Percentiles rank a stretch among this genome's conserved stretches.
phyloP scores from a whole-genome alignment of 2,113 vertebrate genomes.

The Sigmodon hispidus region DNA sequence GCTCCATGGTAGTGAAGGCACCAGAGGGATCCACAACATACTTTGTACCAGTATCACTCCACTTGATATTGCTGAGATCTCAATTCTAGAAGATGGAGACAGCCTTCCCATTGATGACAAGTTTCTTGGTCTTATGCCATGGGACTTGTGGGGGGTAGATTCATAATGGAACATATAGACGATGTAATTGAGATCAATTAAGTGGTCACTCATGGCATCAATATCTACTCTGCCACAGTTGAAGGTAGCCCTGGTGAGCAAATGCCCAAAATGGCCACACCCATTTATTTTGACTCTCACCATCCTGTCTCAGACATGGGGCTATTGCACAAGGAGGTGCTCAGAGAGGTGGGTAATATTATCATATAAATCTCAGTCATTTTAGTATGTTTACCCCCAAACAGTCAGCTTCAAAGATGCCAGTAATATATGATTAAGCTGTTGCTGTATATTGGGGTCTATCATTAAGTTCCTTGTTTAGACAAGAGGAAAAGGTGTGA shows the following conservation, averaged over 20 bases:
- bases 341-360: neutral
- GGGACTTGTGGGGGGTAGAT: neutral
- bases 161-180: neutral
- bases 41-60: neutral
- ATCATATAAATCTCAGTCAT: neutral
- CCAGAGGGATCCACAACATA: neutral
- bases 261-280: neutral
- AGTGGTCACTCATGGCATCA: neutral
- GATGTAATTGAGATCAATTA: neutral
- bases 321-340: neutral
- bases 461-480: neutral
- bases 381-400: neutral
- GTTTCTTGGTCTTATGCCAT: neutral
- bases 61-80: neutral
- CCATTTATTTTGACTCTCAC: neutral
- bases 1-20: neutral
- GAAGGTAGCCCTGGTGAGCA: neutral
- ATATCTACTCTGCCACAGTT: neutral
- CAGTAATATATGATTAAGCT: neutral
- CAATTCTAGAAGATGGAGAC: neutral
- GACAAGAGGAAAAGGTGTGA: conserved; percentile 10
- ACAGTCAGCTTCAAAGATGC: conserved; percentile 22
- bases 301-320: neutral
- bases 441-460: neutral
- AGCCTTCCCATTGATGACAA: neutral